Base-by-base conservation (phyloP, 2,797 vertebrate species). In the Poliocrania exsul region DNA sequence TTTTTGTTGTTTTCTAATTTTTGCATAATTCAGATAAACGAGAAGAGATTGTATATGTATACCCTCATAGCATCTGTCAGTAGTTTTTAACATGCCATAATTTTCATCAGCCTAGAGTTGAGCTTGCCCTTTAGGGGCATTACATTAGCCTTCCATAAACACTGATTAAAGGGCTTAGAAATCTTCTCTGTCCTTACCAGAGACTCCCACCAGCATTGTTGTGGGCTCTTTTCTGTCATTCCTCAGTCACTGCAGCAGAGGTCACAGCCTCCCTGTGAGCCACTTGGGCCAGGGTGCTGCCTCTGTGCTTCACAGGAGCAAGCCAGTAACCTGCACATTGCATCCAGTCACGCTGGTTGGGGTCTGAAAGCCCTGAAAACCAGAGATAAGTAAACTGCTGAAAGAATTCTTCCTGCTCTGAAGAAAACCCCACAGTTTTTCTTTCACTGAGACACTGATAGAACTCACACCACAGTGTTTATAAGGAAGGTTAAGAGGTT, bases 221-320 rank as follows among this genome's bases (percentile, higher is more conserved):
- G 25, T 28, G 29, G 9, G 12, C 71, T 54, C 10, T 88, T 7
- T 58, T 40, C 51, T 57, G 26, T 78, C 10, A 10, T 37, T 72
- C 25, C 37, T 79, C 3, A 1, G 57, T 38, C 46, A 20, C 25
- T 26, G 64, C 15, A 53, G 25, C 44, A 58, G 81, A 53, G 58
- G 42, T 33, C 44, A 16, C 54, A 80, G 31, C 20, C 29, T 80
- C 9, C 4, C 9, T 0, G 1, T 6, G 4, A 66, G 40, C 18
- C 1, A 3, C 25, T 56, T 0, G 0, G 44, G 5, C 11, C 51
- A 31, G 20, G 15, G 5, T 17, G 9, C 57, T 53, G 29, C 50
- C 38, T 42, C 37, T 5, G 3, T 2, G 0, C 53, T 71, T 50
- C 24, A 8, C 0, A 3, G 20, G 16, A 72, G 8, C 0, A 3